Evolutionary conservation across 2,888 invertebrate species (phyloP), one percentile per base, ranked within the genome.

Genomic region (Temnothorax unifasciatus): DNA sequence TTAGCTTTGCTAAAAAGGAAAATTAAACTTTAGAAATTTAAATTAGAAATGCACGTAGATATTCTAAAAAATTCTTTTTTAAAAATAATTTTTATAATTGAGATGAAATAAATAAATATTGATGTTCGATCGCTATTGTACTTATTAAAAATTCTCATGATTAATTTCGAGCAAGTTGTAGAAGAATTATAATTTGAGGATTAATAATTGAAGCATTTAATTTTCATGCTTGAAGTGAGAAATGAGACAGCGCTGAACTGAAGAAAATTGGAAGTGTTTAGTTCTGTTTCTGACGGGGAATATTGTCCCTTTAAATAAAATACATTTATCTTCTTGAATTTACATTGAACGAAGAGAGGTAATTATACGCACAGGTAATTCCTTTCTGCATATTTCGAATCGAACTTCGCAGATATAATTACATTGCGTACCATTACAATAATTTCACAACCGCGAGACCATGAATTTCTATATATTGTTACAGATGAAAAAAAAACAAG

Each of bases 391-490:
- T 47, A 61, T 8, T 34, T 29, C 6, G 52, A 64, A 25, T 54
- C n/a, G 52, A 64, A 76, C 13, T 52, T 41, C 6, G 18, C 25
- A 29, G 25, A 41, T 6, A 3, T 38, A 64, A 50, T 63, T 25
- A 63, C 25, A 38, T 63, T 25, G 52, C 18, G 25, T 50, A 54
- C 66, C 54, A 44, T 54, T 57, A 54, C 15, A 44, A 68, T 44
- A 57, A 68, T 68, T 77, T 77, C 13, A 44, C n/a, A 44, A 68
- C 11, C 11, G n/a, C 9, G n/a, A 52, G 25, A 77, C 8, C 41
- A 68, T 77, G 44, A 57, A 47, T n/a, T 71, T 34, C 38, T 25
- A 34, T 18, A 57, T 47, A 71, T 71, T 54, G 52, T 77, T 44
- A 9, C 79, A 13, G 21, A 18, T 6, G 15, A 50, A 64, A 47